These are phyloP conservation scores for Calidris pygmaea DNA, from an alignment of 2,113 vertebrate genomes.

Conservation along the genomic window DNA sequence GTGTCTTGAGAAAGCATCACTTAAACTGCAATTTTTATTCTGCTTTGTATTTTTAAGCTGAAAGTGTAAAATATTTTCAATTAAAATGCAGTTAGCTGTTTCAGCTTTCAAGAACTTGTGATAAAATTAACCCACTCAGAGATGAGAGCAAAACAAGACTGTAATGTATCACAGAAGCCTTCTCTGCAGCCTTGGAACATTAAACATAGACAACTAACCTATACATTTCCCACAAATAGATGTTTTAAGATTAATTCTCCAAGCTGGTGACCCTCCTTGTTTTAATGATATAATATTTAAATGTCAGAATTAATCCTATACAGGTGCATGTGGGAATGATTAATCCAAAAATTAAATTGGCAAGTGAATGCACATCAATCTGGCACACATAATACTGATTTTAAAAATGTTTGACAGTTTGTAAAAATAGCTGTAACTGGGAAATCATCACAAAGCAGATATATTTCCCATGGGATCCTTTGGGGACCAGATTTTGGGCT, in stretches of 20 bases:
- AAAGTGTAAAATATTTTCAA: neutral
- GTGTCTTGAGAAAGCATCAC: neutral
- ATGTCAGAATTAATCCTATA: neutral
- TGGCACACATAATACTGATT: neutral
- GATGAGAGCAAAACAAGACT: neutral
- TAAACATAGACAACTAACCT: neutral
- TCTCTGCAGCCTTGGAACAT: neutral
- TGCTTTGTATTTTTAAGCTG: neutral
- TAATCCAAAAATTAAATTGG: neutral
- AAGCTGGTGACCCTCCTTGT: neutral
- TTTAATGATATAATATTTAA: neutral
- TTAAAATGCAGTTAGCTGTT: neutral
- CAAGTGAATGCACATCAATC: neutral
- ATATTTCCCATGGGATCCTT: neutral
- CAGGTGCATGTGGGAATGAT: neutral
- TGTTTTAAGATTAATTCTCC: neutral
- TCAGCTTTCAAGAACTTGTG: neutral
- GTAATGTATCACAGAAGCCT: neutral
- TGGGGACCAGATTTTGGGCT: neutral
- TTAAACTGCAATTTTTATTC: neutral
- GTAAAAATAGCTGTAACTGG: slow-evolving; percentile 33
- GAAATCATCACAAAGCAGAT: neutral
- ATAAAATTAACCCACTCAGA: slow-evolving; percentile 1
- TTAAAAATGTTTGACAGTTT: neutral
- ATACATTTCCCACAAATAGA: neutral